phyloP scores from a whole-genome alignment of 2,888 invertebrate species.

The Drosophila picticornis region DNA sequence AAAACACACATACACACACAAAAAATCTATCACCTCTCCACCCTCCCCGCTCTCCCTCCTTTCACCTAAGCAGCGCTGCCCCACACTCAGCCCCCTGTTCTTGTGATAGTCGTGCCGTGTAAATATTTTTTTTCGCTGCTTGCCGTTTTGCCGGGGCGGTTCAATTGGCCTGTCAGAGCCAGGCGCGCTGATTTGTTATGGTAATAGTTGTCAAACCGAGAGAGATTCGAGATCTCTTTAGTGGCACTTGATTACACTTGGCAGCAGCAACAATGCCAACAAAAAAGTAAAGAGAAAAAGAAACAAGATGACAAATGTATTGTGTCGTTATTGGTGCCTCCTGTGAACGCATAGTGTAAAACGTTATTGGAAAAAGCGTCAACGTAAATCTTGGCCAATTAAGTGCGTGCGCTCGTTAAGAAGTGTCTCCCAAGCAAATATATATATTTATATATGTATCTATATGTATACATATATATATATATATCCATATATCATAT shows the following conservation, averaged over 20 bases:
- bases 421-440: conserved; percentile 36
- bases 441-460: not conserved
- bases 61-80: not conserved
- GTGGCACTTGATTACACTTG: conserved; percentile 76
- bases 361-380: conserved; percentile 47
- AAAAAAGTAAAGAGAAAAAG: conserved; percentile 5
- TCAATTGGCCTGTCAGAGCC: conserved; percentile 78
- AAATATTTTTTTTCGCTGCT: conserved; percentile 56
- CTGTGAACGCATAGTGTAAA: conserved; percentile 44
- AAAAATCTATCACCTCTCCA: not conserved
- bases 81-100: not conserved
- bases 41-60: not conserved
- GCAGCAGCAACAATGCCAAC: conserved; percentile 27
- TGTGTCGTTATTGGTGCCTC: conserved; percentile 15
- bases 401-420: conserved; percentile 63
- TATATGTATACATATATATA: conserved; percentile 5
- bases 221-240: conserved; percentile 74
- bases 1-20: not conserved
- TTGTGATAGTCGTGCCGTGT: conserved; percentile 61
- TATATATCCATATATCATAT: not conserved
- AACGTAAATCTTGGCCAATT: conserved; percentile 72
- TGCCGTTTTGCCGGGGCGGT: conserved; percentile 37
- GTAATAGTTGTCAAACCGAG: conserved; percentile 75
- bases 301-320: conserved; percentile 38
- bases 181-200: conserved; percentile 76